Evolutionary conservation across 2,113 vertebrate genomes (phyloP).

Genomic region (Nicator chloris): DNA sequence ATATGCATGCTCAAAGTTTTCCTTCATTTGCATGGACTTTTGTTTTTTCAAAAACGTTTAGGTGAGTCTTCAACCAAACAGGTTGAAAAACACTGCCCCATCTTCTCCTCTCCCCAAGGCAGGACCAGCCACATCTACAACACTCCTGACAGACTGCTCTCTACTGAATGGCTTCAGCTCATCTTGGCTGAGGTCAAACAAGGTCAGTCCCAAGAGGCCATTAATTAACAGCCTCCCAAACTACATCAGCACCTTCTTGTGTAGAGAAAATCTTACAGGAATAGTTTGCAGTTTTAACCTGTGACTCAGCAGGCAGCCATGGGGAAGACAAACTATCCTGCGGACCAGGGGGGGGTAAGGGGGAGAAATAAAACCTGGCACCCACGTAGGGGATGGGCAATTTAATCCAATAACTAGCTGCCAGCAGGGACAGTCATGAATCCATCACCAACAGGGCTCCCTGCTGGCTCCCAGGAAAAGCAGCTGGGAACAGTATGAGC

Average conservation of each 20-base stretch:
- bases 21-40: neutral
- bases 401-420: neutral
- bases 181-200: neutral
- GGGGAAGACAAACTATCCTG: neutral
- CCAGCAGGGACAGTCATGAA: neutral
- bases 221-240: neutral
- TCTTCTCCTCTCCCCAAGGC: neutral
- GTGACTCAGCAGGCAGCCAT: neutral
- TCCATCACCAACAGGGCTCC: neutral
- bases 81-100: neutral
- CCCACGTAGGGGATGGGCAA: neutral
- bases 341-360: neutral
- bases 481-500: neutral
- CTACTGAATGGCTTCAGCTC: neutral
- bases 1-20: neutral
- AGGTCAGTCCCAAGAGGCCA: neutral
- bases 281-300: neutral
- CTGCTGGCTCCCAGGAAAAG: neutral
- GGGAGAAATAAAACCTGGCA: neutral
- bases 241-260: neutral
- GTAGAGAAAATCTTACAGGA: neutral
- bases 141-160: neutral
- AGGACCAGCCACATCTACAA: neutral
- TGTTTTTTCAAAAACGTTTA: neutral
- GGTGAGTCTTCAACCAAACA: neutral